Percentiles rank a stretch among this genome's conserved stretches.
Conservation (phyloP, 1,140 invertebrate species). For the Aphis gossypii region DNA sequence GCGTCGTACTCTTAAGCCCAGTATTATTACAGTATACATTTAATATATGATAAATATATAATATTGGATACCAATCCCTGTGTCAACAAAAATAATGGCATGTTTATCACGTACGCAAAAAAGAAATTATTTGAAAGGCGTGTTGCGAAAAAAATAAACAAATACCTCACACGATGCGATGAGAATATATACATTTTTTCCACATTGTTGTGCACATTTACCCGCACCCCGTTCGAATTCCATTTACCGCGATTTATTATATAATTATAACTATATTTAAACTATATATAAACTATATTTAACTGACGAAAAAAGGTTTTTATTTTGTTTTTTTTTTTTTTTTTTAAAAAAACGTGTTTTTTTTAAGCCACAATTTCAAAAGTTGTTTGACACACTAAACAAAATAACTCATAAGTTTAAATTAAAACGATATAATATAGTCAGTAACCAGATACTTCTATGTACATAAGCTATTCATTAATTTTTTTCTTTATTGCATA, state of each 20-base stretch:
- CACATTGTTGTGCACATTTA: slow-evolving; percentile 12
- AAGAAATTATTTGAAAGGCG: slow-evolving; percentile 27
- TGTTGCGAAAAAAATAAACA: slow-evolving; percentile 40
- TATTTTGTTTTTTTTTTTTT: not conserved
- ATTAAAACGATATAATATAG: not conserved
- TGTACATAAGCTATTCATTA: not conserved
- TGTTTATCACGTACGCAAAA: slow-evolving; percentile 53
- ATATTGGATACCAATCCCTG: not conserved
- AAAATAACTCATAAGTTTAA: not conserved
- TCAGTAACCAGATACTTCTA: not conserved
- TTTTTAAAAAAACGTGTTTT: not conserved
- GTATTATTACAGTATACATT: not conserved
- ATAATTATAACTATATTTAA: not conserved
- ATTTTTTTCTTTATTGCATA: not conserved
- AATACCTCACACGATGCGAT: slow-evolving; percentile 53
- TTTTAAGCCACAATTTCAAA: not conserved
- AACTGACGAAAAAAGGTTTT: not conserved
- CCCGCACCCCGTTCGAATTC: not conserved
- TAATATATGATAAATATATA: not conserved
- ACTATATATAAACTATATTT: not conserved
- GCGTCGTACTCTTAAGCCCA: not conserved
- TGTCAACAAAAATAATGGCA: slow-evolving; percentile 45
- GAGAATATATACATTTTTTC: not conserved
- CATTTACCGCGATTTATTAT: not conserved
- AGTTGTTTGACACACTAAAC: not conserved